Percentiles rank a stretch among this genome's conserved stretches.
Evolutionary conservation across 2,113 vertebrate species (phyloP).

Genomic region (Dipodomys ordii): DNA sequence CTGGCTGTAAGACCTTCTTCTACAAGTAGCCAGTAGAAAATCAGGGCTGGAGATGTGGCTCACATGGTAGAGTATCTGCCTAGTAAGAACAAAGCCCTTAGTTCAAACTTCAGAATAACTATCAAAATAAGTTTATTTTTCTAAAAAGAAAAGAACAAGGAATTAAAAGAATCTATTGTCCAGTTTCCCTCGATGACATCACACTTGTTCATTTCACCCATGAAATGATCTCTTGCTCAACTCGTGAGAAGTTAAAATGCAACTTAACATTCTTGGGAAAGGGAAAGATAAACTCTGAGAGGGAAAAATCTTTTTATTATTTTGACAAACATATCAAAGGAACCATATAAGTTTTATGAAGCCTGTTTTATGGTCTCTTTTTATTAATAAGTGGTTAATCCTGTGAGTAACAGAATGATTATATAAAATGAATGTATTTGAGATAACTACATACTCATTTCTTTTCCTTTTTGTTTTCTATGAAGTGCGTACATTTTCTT

Average conservation of each 20-base stretch:
- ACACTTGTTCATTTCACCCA: not conserved
- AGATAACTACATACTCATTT: constrained; percentile 64
- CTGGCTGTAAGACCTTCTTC: too few species aligned
- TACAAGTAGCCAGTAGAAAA: too few species aligned
- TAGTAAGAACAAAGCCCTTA: too few species aligned
- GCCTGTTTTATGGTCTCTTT: constrained; percentile 54
- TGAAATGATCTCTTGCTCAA: not conserved
- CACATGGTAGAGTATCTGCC: too few species aligned
- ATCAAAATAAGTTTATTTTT: too few species aligned
- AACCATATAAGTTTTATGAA: not conserved
- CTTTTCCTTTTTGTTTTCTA: constrained; percentile 47
- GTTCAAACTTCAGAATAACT: too few species aligned
- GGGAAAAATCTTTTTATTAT: not conserved
- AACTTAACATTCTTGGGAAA: not conserved
- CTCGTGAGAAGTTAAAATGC: not conserved
- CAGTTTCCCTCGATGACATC: not conserved
- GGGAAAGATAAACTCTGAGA: not conserved
- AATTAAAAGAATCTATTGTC: too few species aligned
- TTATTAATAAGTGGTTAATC: constrained; percentile 75
- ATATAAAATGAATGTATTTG: constrained; percentile 73
- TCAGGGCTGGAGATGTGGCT: too few species aligned
- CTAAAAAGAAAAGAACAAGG: too few species aligned
- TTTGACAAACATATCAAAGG: constrained; percentile 50
- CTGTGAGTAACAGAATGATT: constrained; percentile 63
- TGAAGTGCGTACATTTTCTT: constrained; percentile 60